phyloP scores from a whole-genome alignment of 2,888 invertebrate genomes.

The Tholera decimalis region DNA sequence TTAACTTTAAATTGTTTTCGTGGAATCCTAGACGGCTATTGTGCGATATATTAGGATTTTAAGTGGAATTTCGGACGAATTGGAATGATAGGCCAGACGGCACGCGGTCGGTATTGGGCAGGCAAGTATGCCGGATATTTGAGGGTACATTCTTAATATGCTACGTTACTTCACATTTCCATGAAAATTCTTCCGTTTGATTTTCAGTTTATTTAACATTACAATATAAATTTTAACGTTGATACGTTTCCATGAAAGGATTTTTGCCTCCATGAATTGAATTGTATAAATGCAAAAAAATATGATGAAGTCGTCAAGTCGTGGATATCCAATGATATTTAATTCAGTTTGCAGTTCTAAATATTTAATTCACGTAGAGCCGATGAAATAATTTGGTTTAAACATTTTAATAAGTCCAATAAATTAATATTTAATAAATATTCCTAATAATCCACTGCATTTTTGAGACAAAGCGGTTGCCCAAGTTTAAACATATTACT shows the following conservation, averaged over 20 bases:
- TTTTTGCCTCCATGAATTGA: conserved; percentile 10
- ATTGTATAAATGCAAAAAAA: conserved; percentile 20
- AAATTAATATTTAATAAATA: no score
- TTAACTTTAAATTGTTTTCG: conserved; percentile 70
- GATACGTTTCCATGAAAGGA: conserved; percentile 31
- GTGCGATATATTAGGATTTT: conserved; percentile 64
- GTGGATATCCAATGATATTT: no score
- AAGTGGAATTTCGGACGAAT: conserved; percentile 63
- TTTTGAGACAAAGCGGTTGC: no score
- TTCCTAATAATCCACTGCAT: no score
- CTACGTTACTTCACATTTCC: conserved; percentile 34
- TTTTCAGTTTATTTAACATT: conserved; percentile 38
- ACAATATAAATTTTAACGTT: conserved; percentile 30
- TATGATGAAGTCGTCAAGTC: no score
- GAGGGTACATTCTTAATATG: conserved; percentile 50
- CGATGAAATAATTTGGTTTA: no score
- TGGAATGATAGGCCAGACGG: conserved; percentile 62
- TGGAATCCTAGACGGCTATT: conserved; percentile 60
- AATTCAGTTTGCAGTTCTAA: no score
- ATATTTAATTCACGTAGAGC: not conserved
- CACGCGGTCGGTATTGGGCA: conserved; percentile 43
- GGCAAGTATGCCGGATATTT: conserved; percentile 49
- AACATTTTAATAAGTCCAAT: no score
- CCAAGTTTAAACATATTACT: no score
- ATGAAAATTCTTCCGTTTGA: conserved; percentile 20